These are phyloP conservation scores for Protobothrops mucrosquamatus DNA, from an alignment of 2,113 vertebrate genomes.

Conservation along the genomic window DNA sequence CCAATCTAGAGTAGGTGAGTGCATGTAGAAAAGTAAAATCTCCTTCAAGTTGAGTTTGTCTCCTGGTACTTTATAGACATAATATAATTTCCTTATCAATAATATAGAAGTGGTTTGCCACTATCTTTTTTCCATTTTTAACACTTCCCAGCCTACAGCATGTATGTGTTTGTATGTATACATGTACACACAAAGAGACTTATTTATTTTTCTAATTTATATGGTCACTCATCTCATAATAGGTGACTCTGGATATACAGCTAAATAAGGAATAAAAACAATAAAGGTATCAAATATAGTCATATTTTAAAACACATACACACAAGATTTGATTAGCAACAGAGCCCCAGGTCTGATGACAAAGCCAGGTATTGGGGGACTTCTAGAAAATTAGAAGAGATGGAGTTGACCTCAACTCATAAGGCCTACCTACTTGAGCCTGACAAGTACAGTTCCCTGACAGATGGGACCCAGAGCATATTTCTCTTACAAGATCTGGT, in stretches of 20 bases:
- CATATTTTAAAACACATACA: neutral
- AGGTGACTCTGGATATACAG: neutral
- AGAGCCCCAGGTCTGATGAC: neutral
- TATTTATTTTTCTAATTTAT: neutral
- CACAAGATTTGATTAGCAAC: neutral
- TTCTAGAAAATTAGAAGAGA: neutral
- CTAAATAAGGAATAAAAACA: neutral
- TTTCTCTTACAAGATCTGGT: neutral
- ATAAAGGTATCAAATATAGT: neutral
- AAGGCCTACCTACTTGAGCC: neutral
- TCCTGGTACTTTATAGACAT: neutral
- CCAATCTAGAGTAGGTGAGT: neutral
- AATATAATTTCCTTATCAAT: neutral
- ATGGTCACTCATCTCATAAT: neutral
- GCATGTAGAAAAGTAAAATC: neutral
- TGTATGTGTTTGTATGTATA: neutral
- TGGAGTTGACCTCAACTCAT: neutral
- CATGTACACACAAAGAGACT: neutral
- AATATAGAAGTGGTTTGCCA: neutral
- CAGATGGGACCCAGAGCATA: neutral
- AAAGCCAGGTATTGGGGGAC: neutral
- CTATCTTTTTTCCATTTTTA: neutral
- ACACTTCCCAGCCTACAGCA: neutral
- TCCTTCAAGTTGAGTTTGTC: neutral
- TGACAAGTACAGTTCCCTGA: neutral